These are phyloP conservation scores for Sarcophaga carnaria DNA, from an alignment of 2,888 invertebrate genomes.

Conservation along the genomic window DNA sequence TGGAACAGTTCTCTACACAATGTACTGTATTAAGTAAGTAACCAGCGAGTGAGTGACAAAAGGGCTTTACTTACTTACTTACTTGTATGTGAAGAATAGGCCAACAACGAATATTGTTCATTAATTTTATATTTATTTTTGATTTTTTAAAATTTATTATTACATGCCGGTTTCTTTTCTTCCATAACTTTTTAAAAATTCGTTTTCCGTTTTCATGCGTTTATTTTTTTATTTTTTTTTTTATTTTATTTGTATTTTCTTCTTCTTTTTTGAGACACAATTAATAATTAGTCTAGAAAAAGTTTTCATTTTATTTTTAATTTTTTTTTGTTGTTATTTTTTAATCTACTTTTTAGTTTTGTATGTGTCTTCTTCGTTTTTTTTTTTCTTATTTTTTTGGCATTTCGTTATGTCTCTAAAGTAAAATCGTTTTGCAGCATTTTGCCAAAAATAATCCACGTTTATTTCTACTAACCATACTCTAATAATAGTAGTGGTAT, in stretches of 20 bases:
- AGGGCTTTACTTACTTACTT: slow-evolving; percentile 26
- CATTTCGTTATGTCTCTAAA: slow-evolving; percentile 11
- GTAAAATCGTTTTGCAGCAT: slow-evolving; percentile 31
- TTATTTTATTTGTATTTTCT: background rate
- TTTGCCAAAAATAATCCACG: slow-evolving; percentile 48
- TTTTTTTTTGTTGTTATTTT: slow-evolving; percentile 27
- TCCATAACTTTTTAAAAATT: too few relatives aligned
- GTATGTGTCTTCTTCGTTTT: background rate
- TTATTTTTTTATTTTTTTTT: background rate
- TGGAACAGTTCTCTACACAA: slow-evolving; percentile 27
- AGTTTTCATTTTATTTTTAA: slow-evolving; percentile 18
- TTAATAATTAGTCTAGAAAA: slow-evolving; percentile 52
- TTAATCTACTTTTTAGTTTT: slow-evolving; percentile 20
- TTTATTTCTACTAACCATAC: slow-evolving; percentile 28
- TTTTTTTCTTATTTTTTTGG: background rate
- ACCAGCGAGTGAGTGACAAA: slow-evolving; percentile 34
- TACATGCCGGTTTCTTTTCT: too few relatives aligned
- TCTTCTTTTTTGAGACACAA: slow-evolving; percentile 6
- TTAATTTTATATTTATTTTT: too few relatives aligned
- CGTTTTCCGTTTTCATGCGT: background rate
- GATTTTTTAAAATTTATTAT: too few relatives aligned
- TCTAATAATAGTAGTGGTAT: slow-evolving; percentile 21
- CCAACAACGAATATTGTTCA: too few relatives aligned
- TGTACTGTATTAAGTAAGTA: too few relatives aligned
- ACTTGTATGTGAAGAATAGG: too few relatives aligned